phyloP scores from a whole-genome alignment of 2,113 vertebrate genomes.

The Zapornia atra region DNA sequence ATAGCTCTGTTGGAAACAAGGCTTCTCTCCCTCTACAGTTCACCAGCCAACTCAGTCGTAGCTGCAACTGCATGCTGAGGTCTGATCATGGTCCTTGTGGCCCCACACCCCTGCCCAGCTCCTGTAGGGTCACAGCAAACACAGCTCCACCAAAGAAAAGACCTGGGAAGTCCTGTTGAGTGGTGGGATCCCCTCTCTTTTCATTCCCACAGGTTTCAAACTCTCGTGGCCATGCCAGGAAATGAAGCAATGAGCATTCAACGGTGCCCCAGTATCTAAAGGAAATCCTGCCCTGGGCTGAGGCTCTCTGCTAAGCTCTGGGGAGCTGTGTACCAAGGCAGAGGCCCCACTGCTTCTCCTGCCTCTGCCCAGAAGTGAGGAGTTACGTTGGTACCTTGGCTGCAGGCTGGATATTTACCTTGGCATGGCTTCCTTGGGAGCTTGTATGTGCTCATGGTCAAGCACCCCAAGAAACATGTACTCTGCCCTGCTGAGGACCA shows the following conservation, averaged over 20 bases:
- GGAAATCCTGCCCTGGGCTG: neutral
- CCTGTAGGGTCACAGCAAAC: neutral
- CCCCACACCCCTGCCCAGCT: neutral
- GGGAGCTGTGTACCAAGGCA: neutral
- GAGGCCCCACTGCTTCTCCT: neutral
- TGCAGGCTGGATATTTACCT: neutral
- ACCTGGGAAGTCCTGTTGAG: neutral
- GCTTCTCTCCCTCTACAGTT: rapidly evolving
- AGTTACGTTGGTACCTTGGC: neutral
- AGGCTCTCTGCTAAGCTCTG: neutral
- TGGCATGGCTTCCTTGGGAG: neutral
- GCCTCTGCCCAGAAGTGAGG: neutral
- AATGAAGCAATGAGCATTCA: neutral
- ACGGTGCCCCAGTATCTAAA: rapidly evolving
- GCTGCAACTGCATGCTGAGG: neutral
- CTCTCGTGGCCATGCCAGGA: neutral
- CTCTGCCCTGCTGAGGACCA: neutral
- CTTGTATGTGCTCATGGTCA: neutral
- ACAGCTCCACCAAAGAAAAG: neutral
- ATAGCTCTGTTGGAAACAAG: neutral
- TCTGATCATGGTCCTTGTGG: neutral
- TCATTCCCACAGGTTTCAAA: neutral
- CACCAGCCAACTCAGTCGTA: neutral
- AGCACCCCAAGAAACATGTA: neutral
- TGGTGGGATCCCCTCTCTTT: neutral